Conservation (phyloP, 2,797 vertebrate genomes). For the Spheniscus humboldti region DNA sequence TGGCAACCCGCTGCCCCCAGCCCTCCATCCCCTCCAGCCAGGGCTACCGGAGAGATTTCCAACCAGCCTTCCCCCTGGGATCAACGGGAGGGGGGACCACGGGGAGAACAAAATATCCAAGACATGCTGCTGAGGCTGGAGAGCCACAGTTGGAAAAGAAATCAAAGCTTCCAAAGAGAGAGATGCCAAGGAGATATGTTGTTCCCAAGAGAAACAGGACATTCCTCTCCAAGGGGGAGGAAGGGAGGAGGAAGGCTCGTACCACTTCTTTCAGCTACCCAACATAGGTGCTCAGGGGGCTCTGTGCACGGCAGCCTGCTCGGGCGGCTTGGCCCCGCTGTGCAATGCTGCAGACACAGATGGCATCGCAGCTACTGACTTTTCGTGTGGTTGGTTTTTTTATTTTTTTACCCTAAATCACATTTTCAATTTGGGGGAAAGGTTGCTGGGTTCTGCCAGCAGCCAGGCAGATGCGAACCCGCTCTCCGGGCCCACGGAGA, state of each 20-base stretch:
- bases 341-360: neutral
- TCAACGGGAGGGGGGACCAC: neutral
- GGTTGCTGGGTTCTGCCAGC: neutral
- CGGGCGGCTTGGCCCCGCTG: neutral
- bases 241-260: neutral
- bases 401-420: neutral
- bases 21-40: neutral
- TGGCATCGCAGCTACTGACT: neutral
- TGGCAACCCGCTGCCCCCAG: neutral
- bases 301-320: neutral
- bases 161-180: constrained; percentile 27
- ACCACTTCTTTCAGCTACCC: neutral
- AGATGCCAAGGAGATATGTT: constrained; percentile 5
- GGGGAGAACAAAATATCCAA: neutral
- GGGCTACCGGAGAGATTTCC: neutral
- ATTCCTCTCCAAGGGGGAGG: neutral
- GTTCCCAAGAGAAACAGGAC: constrained; percentile 38
- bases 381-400: neutral
- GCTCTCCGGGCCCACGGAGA: neutral
- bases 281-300: neutral
- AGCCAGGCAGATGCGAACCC: neutral
- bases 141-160: constrained; percentile 45
- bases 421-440: neutral
- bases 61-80: neutral
- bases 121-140: neutral